phyloP scores from a whole-genome alignment of 2,888 invertebrate genomes.

The Chaetogeoica ovagalla region DNA sequence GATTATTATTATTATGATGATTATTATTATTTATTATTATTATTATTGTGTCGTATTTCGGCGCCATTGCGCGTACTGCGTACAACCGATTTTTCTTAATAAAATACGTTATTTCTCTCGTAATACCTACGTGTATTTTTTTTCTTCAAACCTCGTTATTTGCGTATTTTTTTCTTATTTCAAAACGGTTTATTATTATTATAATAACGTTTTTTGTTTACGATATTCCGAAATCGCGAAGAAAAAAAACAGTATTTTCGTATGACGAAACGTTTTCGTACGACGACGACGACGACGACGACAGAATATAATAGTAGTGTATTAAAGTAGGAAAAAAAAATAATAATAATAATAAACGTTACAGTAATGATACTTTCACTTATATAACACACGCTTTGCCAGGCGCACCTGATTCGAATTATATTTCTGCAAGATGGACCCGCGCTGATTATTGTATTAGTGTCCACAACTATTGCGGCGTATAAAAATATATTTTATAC shows the following conservation, averaged over 20 bases:
- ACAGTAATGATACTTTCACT: conserved; percentile 32
- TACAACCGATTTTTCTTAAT: too few species aligned
- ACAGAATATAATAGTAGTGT: neutral
- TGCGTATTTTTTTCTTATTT: neutral
- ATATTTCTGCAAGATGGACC: neutral
- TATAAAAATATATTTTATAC: neutral
- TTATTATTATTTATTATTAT: too few species aligned
- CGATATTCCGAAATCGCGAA: neutral
- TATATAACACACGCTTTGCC: neutral
- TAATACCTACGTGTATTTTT: neutral
- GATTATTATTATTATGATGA: too few species aligned
- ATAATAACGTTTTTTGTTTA: too few species aligned
- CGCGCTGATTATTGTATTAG: neutral
- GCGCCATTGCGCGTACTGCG: too few species aligned
- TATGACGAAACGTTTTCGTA: neutral
- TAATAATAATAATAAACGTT: too few species aligned
- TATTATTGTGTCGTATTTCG: too few species aligned
- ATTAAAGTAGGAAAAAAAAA: conserved; percentile 19
- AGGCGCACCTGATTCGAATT: conserved; percentile 12
- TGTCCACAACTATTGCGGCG: neutral
- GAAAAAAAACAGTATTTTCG: neutral
- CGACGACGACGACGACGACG: neutral
- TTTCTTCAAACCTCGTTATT: neutral
- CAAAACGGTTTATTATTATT: too few species aligned
- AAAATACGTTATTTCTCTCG: too few species aligned